Conservation (phyloP, 1,140 invertebrate genomes). For the Plutomurus gul region DNA sequence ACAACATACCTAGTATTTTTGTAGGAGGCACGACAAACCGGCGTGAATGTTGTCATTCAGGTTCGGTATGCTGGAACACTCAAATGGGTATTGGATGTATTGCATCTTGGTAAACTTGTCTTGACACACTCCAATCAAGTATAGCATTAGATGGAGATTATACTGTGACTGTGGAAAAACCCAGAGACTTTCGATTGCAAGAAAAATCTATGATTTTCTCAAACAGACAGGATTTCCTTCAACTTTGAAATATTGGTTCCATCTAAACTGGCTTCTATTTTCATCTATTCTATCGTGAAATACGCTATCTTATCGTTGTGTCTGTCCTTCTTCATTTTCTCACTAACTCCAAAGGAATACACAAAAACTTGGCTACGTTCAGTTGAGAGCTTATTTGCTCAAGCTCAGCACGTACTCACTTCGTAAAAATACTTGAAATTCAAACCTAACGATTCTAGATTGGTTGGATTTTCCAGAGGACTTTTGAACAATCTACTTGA, state of each 20-base stretch:
- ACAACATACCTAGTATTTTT: too few relatives aligned
- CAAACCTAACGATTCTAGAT: too few relatives aligned
- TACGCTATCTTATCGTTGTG: neutral
- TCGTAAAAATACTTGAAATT: slow-evolving; percentile 3
- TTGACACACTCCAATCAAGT: too few relatives aligned
- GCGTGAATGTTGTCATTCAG: too few relatives aligned
- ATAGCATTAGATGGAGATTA: neutral
- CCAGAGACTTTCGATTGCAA: neutral
- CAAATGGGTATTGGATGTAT: too few relatives aligned
- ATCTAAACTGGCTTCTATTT: neutral
- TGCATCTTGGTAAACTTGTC: too few relatives aligned
- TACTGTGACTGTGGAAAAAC: too few relatives aligned
- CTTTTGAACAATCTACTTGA: too few relatives aligned
- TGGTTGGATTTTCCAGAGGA: too few relatives aligned
- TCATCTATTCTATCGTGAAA: neutral
- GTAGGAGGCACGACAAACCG: too few relatives aligned
- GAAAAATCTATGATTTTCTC: slow-evolving; percentile 8
- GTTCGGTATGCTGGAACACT: too few relatives aligned
- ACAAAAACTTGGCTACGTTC: slow-evolving; percentile 8
- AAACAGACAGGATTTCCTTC: slow-evolving; percentile 3
- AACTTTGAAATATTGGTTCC: slow-evolving; percentile 11
- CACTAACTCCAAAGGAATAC: neutral
- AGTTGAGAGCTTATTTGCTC: neutral
- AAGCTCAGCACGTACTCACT: neutral
- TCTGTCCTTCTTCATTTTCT: slow-evolving; percentile 10